Evolutionary conservation across 2,797 vertebrate species (phyloP).

Genomic region (Knipowitschia caucasica): DNA sequence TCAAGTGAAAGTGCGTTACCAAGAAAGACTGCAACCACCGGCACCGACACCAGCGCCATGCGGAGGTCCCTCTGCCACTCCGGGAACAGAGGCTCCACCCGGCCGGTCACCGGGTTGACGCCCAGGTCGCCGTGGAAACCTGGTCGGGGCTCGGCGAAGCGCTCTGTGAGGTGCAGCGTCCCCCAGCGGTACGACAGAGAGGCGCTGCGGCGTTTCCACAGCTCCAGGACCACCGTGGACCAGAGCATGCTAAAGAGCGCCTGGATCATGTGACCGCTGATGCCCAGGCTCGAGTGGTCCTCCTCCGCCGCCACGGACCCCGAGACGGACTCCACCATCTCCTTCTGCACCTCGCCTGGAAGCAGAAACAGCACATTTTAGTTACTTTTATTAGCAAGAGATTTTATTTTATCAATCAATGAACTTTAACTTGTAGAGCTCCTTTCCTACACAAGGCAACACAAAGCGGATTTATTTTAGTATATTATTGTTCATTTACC

Average conservation of each 20-base stretch:
- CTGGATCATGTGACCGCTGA: conserved; percentile 75
- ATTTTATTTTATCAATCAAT: too few relatives aligned
- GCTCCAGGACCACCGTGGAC: conserved; percentile 80
- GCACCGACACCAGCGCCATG: conserved; percentile 74
- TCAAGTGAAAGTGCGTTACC: conserved; percentile 30
- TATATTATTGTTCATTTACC: too few relatives aligned
- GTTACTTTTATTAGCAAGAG: too few relatives aligned
- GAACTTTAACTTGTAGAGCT: too few relatives aligned
- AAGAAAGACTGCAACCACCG: conserved; percentile 73
- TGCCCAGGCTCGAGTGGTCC: conserved; percentile 30
- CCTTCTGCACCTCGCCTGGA: conserved; percentile 53
- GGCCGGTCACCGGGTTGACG: conserved; percentile 74
- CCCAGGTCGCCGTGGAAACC: conserved; percentile 72
- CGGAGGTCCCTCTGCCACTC: conserved; percentile 72
- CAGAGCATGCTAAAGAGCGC: conserved; percentile 82
- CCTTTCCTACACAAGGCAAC: too few relatives aligned
- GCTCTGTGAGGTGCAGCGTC: conserved; percentile 66
- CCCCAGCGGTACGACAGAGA: conserved; percentile 77
- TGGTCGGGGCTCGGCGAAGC: conserved; percentile 76
- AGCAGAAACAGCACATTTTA: neutral
- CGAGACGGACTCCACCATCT: conserved; percentile 44
- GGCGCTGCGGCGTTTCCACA: conserved; percentile 79
- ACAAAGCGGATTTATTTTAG: too few relatives aligned
- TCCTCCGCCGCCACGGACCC: neutral
- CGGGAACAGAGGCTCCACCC: conserved; percentile 75